Percentiles rank a stretch among this genome's conserved stretches.
These are phyloP conservation scores for Prosapia bicincta DNA, from an alignment of 2,888 invertebrate species.

Conservation along the genomic window DNA sequence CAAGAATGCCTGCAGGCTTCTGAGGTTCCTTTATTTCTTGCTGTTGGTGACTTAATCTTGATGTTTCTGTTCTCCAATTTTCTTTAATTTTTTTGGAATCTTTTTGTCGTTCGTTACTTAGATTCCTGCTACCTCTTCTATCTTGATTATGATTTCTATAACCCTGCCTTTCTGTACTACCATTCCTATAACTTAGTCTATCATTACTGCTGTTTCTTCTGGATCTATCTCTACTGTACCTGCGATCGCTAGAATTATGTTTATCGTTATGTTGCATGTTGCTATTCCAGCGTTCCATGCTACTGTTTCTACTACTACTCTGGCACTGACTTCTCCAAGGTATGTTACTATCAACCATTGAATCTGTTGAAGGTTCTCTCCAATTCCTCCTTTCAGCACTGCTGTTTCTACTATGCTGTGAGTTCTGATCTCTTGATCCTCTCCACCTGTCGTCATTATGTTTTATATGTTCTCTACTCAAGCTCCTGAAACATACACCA, in stretches of 20 bases:
- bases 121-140: conserved; percentile 22
- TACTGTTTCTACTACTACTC: conserved; percentile 24
- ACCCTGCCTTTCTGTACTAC: conserved; percentile 40
- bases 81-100: conserved; percentile 20
- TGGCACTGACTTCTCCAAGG: conserved; percentile 8
- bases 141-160: conserved; percentile 32
- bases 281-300: conserved; percentile 20
- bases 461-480: neutral
- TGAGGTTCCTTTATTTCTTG: conserved; percentile 9
- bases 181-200: conserved; percentile 45
- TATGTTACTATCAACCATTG: neutral
- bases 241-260: conserved; percentile 14
- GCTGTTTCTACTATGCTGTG: conserved; percentile 31
- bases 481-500: neutral
- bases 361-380: conserved; percentile 20
- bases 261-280: neutral
- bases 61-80: conserved; percentile 14
- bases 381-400: conserved; percentile 35
- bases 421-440: conserved; percentile 14
- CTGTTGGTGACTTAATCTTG: conserved; percentile 19
- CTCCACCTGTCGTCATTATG: neutral
- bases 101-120: conserved; percentile 24
- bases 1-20: conserved; percentile 48
- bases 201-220: conserved; percentile 43
- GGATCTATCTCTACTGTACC: conserved; percentile 38